These are phyloP conservation scores for Strigamia maritima DNA, from an alignment of 2,888 invertebrate species.

Conservation along the genomic window DNA sequence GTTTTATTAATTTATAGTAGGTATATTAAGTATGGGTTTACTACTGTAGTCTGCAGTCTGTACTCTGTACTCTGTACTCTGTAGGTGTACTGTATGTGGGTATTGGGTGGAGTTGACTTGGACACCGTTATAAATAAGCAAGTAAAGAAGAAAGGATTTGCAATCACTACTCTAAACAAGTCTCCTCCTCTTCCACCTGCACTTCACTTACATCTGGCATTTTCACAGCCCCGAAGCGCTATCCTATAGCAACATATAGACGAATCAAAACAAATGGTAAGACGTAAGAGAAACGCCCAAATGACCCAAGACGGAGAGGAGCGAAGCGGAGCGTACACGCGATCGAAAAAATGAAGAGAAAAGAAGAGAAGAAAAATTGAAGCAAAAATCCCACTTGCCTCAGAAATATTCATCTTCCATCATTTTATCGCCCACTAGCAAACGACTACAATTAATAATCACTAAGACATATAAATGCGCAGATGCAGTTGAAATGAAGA, in stretches of 20 bases:
- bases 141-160: background rate
- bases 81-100: too few relatives aligned
- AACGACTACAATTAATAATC: background rate
- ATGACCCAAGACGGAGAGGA: background rate
- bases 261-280: slow-evolving; percentile 15
- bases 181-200: background rate
- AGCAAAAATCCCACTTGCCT: background rate
- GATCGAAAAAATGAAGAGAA: too few relatives aligned
- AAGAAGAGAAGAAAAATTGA: background rate
- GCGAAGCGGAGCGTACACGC: too few relatives aligned
- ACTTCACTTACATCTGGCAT: slow-evolving; percentile 13
- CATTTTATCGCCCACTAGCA: background rate
- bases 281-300: background rate
- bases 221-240: background rate
- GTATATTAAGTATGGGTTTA: too few relatives aligned
- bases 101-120: too few relatives aligned
- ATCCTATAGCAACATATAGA: background rate
- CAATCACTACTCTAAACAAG: background rate
- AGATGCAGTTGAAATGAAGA: background rate
- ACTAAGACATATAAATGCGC: background rate
- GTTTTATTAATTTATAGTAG: too few relatives aligned
- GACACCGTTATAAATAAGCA: background rate
- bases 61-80: too few relatives aligned
- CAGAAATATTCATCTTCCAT: slow-evolving; percentile 1
- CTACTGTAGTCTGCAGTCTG: too few relatives aligned